A percentile compares a stretch with the other conserved stretches of the same genome.
phyloP scores from a whole-genome alignment of 2,113 vertebrate species.

The Oreocharis arfaki region DNA sequence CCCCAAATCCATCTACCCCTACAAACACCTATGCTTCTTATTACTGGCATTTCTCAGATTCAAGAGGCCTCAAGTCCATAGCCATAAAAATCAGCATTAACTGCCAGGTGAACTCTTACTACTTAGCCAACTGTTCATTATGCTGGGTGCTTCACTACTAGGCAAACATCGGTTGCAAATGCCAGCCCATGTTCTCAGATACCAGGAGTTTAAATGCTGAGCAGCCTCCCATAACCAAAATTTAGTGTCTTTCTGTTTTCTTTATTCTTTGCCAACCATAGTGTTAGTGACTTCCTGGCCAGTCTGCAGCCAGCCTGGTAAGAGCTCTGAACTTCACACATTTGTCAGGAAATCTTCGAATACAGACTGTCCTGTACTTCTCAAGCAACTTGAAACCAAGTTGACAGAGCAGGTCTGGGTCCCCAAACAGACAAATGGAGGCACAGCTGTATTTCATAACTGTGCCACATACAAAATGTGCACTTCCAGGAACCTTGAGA shows the following conservation, averaged over 20 bases:
- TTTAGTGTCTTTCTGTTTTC: neutral
- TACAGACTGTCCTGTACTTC: neutral
- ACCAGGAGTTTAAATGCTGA: neutral
- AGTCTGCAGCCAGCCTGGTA: neutral
- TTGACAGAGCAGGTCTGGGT: neutral
- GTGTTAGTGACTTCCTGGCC: neutral
- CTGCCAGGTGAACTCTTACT: neutral
- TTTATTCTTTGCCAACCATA: neutral
- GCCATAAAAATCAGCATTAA: neutral
- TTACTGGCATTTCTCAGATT: neutral
- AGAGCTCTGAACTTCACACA: neutral
- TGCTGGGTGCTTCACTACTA: neutral
- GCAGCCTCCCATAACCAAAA: neutral
- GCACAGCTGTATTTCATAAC: neutral
- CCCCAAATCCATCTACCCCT: neutral
- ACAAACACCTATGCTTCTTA: neutral
- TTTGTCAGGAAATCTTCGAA: neutral
- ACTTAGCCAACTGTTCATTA: neutral
- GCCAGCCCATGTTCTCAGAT: neutral
- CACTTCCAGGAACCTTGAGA: neutral
- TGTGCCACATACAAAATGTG: neutral
- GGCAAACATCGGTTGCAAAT: neutral
- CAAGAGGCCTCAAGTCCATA: neutral
- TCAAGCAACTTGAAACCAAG: neutral
- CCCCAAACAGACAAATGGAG: neutral